Percentiles rank a stretch among this genome's conserved stretches.
Conservation (phyloP, 2,888 invertebrate species). For the Scelioninae gen. 1 region DNA sequence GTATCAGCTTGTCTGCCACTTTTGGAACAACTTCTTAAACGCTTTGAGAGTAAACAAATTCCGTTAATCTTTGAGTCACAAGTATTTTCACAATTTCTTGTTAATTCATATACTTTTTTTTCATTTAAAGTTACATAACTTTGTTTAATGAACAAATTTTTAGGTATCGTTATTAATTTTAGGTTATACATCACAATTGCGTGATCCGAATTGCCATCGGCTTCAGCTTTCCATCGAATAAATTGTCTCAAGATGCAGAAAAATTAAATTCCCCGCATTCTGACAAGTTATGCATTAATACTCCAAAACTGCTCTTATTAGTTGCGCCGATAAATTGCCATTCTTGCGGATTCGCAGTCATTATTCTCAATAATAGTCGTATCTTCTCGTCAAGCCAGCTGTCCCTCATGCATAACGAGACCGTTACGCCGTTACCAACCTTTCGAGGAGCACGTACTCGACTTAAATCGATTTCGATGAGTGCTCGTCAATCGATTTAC, state of each 20-base stretch:
- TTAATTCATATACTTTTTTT: no score
- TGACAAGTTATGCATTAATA: slow-evolving; percentile 20
- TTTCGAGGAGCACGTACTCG: slow-evolving; percentile 57
- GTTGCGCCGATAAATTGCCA: slow-evolving; percentile 45
- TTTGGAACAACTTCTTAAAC: neutral
- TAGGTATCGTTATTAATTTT: no score
- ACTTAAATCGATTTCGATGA: slow-evolving; percentile 64
- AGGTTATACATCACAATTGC: no score
- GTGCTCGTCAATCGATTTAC: slow-evolving; percentile 64
- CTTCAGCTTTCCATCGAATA: no score
- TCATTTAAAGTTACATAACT: no score
- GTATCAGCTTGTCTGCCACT: neutral
- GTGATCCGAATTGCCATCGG: no score
- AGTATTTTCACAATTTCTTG: no score
- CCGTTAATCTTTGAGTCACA: no score
- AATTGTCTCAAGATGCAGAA: no score
- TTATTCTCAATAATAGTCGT: slow-evolving; percentile 63
- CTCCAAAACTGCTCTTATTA: slow-evolving; percentile 33
- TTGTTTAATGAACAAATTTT: no score
- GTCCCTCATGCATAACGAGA: slow-evolving; percentile 64
- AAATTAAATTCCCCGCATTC: no score
- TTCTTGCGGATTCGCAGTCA: slow-evolving; percentile 53
- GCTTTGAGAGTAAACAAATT: neutral
- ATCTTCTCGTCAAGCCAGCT: slow-evolving; percentile 60
- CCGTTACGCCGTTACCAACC: slow-evolving; percentile 55